A percentile compares a stretch with the other conserved stretches of the same genome.
These are phyloP conservation scores for Antennarius maculatus DNA, from an alignment of 2,797 vertebrate species.

Conservation along the genomic window DNA sequence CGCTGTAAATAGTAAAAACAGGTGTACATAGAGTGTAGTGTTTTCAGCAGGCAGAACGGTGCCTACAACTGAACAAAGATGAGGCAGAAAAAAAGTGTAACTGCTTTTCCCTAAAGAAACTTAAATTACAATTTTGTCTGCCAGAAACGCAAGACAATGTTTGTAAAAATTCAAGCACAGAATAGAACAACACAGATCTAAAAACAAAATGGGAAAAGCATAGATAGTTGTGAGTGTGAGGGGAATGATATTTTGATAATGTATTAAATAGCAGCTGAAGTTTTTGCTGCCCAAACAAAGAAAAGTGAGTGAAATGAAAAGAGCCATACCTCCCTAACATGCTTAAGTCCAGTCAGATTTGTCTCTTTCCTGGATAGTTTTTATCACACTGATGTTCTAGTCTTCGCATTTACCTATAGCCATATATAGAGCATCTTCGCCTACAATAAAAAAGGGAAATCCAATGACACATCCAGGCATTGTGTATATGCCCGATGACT, in stretches of 20 bases:
- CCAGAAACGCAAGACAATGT: neutral
- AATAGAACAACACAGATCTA: neutral
- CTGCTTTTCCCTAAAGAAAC: neutral
- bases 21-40: conserved; percentile 45
- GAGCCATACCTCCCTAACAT: conserved; percentile 16
- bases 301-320: conserved; percentile 8
- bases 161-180: conserved; percentile 1
- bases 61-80: neutral
- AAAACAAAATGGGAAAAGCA: neutral
- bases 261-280: neutral
- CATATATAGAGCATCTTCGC: conserved; percentile 31
- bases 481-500: conserved; percentile 25
- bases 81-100: neutral
- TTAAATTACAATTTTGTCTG: conserved; percentile 4
- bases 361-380: conserved; percentile 6
- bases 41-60: conserved; percentile 25
- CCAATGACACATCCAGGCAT: conserved; percentile 18
- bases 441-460: conserved; percentile 20
- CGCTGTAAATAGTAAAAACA: conserved; percentile 65
- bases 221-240: neutral
- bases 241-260: neutral
- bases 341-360: neutral
- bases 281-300: neutral
- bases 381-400: conserved; percentile 7
- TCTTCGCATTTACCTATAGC: conserved; percentile 42